phyloP scores from a whole-genome alignment of 2,888 invertebrate species.

The Ceramica pisi region DNA sequence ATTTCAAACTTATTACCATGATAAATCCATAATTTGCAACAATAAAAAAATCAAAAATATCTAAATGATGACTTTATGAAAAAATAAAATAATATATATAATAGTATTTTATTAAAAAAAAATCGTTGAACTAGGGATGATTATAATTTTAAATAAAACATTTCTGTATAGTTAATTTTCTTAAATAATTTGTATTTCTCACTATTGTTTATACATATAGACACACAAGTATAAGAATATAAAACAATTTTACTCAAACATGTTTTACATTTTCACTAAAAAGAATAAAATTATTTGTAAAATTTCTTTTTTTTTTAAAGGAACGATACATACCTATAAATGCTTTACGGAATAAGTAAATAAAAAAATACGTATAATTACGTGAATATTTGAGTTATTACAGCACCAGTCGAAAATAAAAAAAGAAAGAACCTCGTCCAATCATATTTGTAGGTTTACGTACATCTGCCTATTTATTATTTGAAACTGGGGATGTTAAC shows the following conservation, averaged over 20 bases:
- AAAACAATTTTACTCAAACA: constrained; percentile 56
- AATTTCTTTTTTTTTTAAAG: constrained; percentile 54
- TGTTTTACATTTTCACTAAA: constrained; percentile 48
- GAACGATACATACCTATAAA: constrained; percentile 75
- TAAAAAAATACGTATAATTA: constrained; percentile 61
- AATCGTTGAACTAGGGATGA: constrained; percentile 48
- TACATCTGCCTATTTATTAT: constrained; percentile 13
- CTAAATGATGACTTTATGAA: constrained; percentile 32
- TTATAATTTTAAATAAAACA: constrained; percentile 59
- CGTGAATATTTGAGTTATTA: constrained; percentile 72
- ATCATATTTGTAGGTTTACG: constrained; percentile 20
- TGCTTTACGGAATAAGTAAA: constrained; percentile 83
- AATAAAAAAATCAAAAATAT: constrained; percentile 37
- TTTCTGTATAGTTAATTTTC: constrained; percentile 52
- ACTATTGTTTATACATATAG: constrained; percentile 64
- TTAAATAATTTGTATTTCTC: constrained; percentile 66
- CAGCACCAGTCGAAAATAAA: constrained; percentile 80
- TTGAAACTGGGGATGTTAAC: constrained; percentile 45
- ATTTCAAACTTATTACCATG: constrained; percentile 46
- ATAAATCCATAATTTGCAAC: constrained; percentile 46
- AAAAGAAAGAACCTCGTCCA: constrained; percentile 45
- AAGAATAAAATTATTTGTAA: constrained; percentile 43
- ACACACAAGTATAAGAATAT: constrained; percentile 51
- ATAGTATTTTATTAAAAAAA: constrained; percentile 30
- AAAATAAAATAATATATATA: constrained; percentile 38